These are phyloP conservation scores for Beris morrisii DNA, from an alignment of 2,888 invertebrate species.

Conservation along the genomic window DNA sequence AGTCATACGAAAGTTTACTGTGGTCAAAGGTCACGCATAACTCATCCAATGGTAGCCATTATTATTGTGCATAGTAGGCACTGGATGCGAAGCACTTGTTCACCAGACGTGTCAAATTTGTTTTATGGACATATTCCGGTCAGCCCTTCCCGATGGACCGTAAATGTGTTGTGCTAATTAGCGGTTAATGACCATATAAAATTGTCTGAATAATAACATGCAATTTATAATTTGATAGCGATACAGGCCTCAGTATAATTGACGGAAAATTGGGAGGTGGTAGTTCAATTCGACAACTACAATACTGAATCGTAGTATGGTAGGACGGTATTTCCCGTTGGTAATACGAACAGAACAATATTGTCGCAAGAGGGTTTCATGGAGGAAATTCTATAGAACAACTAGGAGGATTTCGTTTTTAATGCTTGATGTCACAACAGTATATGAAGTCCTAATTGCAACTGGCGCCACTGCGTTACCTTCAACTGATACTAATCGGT, in stretches of 20 bases:
- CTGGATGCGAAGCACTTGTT: not conserved
- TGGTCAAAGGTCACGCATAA: slow-evolving; percentile 20
- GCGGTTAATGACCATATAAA: slow-evolving; percentile 13
- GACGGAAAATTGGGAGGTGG: not conserved
- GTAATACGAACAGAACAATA: too few species aligned
- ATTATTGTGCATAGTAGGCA: not conserved
- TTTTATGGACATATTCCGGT: not conserved
- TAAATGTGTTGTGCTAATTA: slow-evolving; percentile 10
- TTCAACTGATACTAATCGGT: too few species aligned
- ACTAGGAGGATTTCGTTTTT: too few species aligned
- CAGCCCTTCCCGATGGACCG: not conserved
- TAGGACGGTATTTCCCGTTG: too few species aligned
- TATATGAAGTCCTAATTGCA: too few species aligned
- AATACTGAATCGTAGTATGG: too few species aligned
- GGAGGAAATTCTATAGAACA: too few species aligned
- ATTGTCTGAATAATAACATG: not conserved
- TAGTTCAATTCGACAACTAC: too few species aligned
- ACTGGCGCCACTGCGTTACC: too few species aligned
- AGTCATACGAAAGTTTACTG: slow-evolving; percentile 10
- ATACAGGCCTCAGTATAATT: not conserved
- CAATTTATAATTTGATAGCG: slow-evolving; percentile 1
- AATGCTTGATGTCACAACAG: too few species aligned
- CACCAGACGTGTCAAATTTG: not conserved
- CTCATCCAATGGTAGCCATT: slow-evolving; percentile 3
- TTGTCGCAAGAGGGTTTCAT: too few species aligned